Conservation (phyloP, 1,140 invertebrate genomes). For the Mizuhopecten yessoensis region DNA sequence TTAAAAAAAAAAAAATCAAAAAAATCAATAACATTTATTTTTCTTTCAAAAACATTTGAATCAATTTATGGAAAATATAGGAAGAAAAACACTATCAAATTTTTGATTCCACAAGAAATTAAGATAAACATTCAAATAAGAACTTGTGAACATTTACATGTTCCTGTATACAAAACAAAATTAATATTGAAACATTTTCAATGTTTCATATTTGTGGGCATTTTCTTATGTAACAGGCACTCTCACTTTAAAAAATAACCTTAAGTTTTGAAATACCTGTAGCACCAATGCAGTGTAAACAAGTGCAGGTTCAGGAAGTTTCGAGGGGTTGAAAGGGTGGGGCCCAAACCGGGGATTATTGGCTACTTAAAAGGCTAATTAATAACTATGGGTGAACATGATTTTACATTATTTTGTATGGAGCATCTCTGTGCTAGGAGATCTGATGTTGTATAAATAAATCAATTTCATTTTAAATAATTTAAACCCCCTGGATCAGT, state of each 20-base stretch:
- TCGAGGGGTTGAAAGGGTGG: background rate
- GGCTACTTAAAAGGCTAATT: too few relatives aligned
- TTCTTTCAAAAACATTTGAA: too few relatives aligned
- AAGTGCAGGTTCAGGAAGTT: background rate
- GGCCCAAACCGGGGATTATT: background rate
- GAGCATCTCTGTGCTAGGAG: background rate
- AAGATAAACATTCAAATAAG: background rate
- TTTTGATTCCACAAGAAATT: too few relatives aligned
- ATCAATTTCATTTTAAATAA: background rate
- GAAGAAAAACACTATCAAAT: too few relatives aligned
- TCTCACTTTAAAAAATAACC: background rate
- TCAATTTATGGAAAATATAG: too few relatives aligned
- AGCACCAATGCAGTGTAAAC: too few relatives aligned
- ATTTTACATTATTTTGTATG: background rate
- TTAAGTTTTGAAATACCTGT: background rate
- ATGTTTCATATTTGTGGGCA: background rate
- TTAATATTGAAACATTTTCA: background rate
- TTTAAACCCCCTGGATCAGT: background rate
- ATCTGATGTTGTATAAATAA: background rate
- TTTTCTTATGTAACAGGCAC: background rate
- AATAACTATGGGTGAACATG: background rate
- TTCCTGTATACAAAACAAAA: background rate
- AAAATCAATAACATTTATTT: too few relatives aligned
- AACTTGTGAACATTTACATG: background rate
- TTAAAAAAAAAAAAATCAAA: too few relatives aligned